A percentile compares a stretch with the other conserved stretches of the same genome.
These are phyloP conservation scores for Tetramorium simillimum DNA, from an alignment of 1,140 invertebrate genomes.

Conservation along the genomic window DNA sequence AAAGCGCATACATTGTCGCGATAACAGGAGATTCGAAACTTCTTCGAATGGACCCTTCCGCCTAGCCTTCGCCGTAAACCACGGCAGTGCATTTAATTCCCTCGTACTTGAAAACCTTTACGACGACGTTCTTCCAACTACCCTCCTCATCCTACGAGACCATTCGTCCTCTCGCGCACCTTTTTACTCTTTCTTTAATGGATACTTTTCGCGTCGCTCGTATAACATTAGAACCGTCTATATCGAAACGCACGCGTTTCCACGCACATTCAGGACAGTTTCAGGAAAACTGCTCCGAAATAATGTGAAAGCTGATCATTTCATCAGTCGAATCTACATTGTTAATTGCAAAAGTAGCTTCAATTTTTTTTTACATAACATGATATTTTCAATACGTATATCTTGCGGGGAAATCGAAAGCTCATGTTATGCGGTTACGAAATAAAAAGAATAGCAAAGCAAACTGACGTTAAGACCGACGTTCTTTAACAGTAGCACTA, in stretches of 20 bases:
- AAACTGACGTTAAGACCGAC: constrained; percentile 37
- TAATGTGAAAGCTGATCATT: background rate
- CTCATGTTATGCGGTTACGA: constrained; percentile 36
- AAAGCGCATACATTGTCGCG: constrained; percentile 56
- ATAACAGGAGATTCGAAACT: constrained; percentile 55
- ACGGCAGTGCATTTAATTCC: constrained; percentile 69
- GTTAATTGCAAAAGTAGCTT: background rate
- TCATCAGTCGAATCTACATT: background rate
- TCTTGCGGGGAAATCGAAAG: background rate
- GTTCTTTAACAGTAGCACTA: constrained; percentile 66
- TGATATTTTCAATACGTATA: constrained; percentile 22
- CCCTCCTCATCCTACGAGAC: background rate
- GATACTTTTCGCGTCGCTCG: constrained; percentile 66
- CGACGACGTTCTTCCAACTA: constrained; percentile 19
- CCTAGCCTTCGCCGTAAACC: constrained; percentile 25
- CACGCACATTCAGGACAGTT: background rate
- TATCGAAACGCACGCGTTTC: constrained; percentile 38
- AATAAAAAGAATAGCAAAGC: background rate
- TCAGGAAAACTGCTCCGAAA: no score
- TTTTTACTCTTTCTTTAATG: constrained; percentile 67
- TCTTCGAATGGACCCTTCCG: background rate
- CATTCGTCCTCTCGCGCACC: background rate
- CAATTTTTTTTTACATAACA: background rate
- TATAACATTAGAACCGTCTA: constrained; percentile 64
- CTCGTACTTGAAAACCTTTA: constrained; percentile 57